phyloP scores from a whole-genome alignment of 2,797 vertebrate species.

The Bucorvus abyssinicus region DNA sequence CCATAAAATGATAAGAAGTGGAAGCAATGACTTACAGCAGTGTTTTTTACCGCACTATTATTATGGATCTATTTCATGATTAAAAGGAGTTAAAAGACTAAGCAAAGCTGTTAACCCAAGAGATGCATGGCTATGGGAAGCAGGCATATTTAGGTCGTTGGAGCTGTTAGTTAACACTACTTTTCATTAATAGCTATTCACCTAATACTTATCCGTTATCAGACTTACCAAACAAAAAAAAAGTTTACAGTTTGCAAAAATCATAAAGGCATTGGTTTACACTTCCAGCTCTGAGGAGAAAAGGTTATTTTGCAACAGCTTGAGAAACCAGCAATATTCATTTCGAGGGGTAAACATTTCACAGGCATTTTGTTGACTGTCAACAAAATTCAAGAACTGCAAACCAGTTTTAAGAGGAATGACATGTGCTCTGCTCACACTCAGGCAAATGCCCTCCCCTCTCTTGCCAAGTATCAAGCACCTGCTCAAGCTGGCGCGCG shows the following conservation, averaged over 20 bases:
- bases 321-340: background rate
- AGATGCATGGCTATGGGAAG: background rate
- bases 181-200: background rate
- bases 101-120: background rate
- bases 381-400: background rate
- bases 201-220: background rate
- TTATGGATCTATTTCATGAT: background rate
- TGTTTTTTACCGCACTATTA: background rate
- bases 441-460: background rate
- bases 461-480: background rate
- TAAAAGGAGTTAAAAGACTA: background rate
- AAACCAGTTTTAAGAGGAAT: background rate
- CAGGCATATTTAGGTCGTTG: background rate
- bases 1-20: background rate
- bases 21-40: background rate
- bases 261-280: background rate
- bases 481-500: background rate
- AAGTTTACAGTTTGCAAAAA: background rate
- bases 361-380: background rate
- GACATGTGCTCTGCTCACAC: background rate
- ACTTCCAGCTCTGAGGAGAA: background rate
- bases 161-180: background rate
- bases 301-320: background rate
- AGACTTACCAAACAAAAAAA: background rate
- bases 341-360: background rate